These are phyloP conservation scores for Phytoseiulus persimilis DNA, from an alignment of 2,888 invertebrate species.

Conservation along the genomic window DNA sequence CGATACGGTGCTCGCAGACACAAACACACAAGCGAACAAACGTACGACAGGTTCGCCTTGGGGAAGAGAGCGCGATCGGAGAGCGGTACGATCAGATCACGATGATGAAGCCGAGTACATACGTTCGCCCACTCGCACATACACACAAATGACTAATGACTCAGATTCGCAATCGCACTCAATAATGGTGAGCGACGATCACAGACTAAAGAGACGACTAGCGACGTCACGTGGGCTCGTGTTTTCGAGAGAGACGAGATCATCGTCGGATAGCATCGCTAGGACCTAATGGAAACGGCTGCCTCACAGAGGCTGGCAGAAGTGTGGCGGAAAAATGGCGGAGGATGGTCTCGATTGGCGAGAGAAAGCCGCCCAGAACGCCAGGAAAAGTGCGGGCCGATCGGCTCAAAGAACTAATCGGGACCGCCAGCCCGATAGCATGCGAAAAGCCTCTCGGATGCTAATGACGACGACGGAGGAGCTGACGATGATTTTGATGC, in stretches of 20 bases:
- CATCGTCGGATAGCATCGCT: background rate
- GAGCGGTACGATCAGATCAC: background rate
- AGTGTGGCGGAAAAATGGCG: background rate
- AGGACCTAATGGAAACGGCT: background rate
- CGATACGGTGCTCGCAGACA: background rate
- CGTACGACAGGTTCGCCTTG: background rate
- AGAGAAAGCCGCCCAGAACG: background rate
- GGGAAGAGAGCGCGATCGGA: background rate
- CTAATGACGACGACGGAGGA: background rate
- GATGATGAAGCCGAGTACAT: background rate
- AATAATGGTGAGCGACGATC: background rate
- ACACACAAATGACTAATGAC: background rate
- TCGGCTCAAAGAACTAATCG: no score
- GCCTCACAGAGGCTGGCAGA: background rate
- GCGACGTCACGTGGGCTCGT: no score
- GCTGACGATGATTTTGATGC: background rate
- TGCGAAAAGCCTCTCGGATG: background rate
- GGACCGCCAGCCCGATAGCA: no score
- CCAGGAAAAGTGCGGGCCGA: no score
- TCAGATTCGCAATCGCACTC: background rate
- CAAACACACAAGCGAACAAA: background rate
- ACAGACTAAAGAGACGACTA: background rate
- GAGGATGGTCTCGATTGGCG: no score
- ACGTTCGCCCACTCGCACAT: background rate
- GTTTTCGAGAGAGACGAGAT: background rate